phyloP scores from a whole-genome alignment of 2,113 vertebrate genomes.

The Archilochus colubris region DNA sequence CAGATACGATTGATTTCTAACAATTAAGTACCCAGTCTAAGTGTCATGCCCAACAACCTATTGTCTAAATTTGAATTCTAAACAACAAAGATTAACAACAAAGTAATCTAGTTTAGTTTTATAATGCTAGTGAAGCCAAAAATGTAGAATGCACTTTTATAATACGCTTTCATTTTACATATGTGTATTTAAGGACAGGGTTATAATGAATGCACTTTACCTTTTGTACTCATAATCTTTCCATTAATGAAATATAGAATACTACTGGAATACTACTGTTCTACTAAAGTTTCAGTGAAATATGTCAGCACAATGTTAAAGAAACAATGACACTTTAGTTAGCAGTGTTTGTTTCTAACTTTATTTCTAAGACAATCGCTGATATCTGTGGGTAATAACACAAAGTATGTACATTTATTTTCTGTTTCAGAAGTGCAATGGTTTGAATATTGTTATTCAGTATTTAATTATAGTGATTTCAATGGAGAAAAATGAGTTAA shows the following conservation, averaged over 20 bases:
- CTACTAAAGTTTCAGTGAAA: background rate
- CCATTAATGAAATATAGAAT: background rate
- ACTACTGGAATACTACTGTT: background rate
- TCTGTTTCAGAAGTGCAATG: background rate
- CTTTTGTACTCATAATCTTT: background rate
- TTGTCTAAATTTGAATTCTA: background rate
- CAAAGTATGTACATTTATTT: background rate
- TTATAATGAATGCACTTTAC: background rate
- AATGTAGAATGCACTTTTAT: background rate
- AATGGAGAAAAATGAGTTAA: background rate
- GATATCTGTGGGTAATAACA: background rate
- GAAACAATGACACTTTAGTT: background rate
- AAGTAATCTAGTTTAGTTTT: too few species aligned
- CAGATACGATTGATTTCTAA: background rate
- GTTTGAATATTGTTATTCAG: background rate
- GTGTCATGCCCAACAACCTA: background rate
- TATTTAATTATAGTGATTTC: background rate
- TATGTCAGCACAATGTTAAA: background rate
- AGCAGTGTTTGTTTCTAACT: background rate
- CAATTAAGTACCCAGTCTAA: background rate
- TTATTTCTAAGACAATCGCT: background rate
- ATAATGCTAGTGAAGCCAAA: background rate
- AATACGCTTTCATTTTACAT: constrained; percentile 44
- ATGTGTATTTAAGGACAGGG: background rate
- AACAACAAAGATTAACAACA: background rate